These are phyloP conservation scores for Heteronetta atricapilla DNA, from an alignment of 2,113 vertebrate species.

Conservation along the genomic window DNA sequence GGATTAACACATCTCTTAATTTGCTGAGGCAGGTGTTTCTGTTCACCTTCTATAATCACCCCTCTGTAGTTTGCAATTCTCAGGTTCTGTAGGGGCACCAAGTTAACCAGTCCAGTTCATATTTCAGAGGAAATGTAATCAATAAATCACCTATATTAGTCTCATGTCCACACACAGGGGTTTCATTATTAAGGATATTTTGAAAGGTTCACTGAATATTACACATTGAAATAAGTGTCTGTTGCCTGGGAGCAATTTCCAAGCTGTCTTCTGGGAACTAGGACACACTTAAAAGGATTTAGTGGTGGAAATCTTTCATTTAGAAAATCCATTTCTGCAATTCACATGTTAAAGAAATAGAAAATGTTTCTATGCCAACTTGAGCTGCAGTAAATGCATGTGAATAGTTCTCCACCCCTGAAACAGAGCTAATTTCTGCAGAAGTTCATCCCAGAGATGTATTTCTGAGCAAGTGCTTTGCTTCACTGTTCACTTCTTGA, in stretches of 20 bases:
- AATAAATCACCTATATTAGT: conserved; percentile 71
- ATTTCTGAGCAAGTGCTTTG: conserved; percentile 37
- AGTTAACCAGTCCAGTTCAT: conserved; percentile 62
- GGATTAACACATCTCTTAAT: conserved; percentile 65
- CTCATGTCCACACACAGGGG: conserved; percentile 46
- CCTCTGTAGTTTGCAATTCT: conserved; percentile 31
- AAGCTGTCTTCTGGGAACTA: conserved; percentile 69
- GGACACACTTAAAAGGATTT: conserved; percentile 77
- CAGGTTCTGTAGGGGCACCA: conserved; percentile 5
- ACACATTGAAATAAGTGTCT: conserved; percentile 72
- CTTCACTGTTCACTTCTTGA: conserved; percentile 28
- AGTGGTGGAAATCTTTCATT: conserved; percentile 73
- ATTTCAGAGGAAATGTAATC: conserved; percentile 66
- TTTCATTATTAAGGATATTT: conserved; percentile 73
- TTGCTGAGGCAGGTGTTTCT: conserved; percentile 51
- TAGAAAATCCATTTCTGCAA: conserved; percentile 72
- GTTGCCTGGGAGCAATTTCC: conserved; percentile 70
- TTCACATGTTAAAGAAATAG: conserved; percentile 67
- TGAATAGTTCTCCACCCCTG: conserved; percentile 7
- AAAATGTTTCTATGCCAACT: conserved; percentile 69
- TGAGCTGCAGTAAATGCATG: conserved; percentile 11
- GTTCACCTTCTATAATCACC: background rate
- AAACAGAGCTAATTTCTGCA: conserved; percentile 58
- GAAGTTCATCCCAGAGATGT: conserved; percentile 23
- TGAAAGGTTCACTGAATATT: conserved; percentile 75